phyloP scores from a whole-genome alignment of 2,888 invertebrate genomes.

The Pyrgus malvae region DNA sequence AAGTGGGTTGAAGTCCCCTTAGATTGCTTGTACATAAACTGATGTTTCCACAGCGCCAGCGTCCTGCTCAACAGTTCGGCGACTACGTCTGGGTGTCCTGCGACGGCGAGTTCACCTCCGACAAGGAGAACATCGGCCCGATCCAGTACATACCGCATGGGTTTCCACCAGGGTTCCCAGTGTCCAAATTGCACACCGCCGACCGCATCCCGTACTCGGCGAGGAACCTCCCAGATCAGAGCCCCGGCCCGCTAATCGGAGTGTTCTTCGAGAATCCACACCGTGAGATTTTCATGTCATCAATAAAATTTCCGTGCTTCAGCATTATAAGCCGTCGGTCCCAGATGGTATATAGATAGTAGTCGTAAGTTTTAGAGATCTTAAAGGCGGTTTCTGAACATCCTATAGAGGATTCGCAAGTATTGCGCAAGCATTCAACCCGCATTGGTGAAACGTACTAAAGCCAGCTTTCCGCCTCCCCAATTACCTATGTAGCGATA shows the following conservation, averaged over 20 bases:
- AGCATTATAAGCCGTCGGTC: no score
- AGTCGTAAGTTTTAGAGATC: no score
- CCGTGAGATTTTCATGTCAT: constrained; percentile 52
- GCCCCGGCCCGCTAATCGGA: constrained; percentile 61
- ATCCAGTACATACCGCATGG: constrained; percentile 86
- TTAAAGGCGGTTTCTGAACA: no score
- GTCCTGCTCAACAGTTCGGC: constrained; percentile 63
- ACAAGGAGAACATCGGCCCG: constrained; percentile 88
- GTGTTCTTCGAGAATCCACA: constrained; percentile 69
- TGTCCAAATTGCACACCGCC: constrained; percentile 63
- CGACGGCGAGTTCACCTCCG: constrained; percentile 88
- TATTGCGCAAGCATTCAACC: no score
- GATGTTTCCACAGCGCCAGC: constrained; percentile 50
- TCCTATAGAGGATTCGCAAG: no score
- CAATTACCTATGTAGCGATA: no score
- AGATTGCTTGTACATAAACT: no score
- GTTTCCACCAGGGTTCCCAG: constrained; percentile 81
- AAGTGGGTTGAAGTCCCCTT: no score
- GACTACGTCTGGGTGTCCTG: constrained; percentile 92
- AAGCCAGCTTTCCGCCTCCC: no score
- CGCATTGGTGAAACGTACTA: no score
- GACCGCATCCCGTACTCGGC: constrained; percentile 61
- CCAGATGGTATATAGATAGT: no score
- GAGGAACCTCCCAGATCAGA: constrained; percentile 57
- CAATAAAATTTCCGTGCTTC: no score